phyloP scores from a whole-genome alignment of 2,888 invertebrate species.

The Andrena hattorfiana region DNA sequence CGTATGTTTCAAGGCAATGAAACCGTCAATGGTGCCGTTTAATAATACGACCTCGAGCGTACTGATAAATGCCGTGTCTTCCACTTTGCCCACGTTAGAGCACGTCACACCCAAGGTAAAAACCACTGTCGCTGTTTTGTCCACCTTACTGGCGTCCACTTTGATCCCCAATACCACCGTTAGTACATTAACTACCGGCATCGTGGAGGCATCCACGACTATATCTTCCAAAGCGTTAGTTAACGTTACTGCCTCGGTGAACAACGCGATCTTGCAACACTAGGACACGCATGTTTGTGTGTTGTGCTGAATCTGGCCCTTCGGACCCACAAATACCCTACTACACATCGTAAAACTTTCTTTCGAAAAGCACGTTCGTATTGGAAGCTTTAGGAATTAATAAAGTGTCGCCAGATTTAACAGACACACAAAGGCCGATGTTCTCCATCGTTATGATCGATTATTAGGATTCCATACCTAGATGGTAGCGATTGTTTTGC shows the following conservation, averaged over 20 bases:
- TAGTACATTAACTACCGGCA: constrained; percentile 66
- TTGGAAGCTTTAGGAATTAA: neutral
- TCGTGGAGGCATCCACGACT: constrained; percentile 74
- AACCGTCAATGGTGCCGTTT: constrained; percentile 64
- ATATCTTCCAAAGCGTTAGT: constrained; percentile 74
- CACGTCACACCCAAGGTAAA: constrained; percentile 74
- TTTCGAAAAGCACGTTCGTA: constrained; percentile 6
- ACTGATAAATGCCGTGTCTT: constrained; percentile 71
- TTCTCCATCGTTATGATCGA: constrained; percentile 5
- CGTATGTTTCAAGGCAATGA: constrained; percentile 75
- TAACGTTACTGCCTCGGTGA: constrained; percentile 76
- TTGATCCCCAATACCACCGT: constrained; percentile 74
- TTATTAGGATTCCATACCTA: constrained; percentile 7
- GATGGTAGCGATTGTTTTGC: constrained; percentile 3
- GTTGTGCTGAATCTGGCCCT: constrained; percentile 70
- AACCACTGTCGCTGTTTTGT: constrained; percentile 73
- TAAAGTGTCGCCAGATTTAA: constrained; percentile 59
- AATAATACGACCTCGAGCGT: constrained; percentile 74
- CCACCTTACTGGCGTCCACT: constrained; percentile 67
- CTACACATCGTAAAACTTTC: neutral
- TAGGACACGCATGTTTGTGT: constrained; percentile 63
- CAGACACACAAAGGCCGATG: constrained; percentile 48
- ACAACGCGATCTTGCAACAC: constrained; percentile 76
- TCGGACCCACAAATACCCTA: constrained; percentile 2
- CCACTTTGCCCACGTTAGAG: constrained; percentile 73